Conservation (phyloP, 2,888 invertebrate species). For the Lasiommata megera region DNA sequence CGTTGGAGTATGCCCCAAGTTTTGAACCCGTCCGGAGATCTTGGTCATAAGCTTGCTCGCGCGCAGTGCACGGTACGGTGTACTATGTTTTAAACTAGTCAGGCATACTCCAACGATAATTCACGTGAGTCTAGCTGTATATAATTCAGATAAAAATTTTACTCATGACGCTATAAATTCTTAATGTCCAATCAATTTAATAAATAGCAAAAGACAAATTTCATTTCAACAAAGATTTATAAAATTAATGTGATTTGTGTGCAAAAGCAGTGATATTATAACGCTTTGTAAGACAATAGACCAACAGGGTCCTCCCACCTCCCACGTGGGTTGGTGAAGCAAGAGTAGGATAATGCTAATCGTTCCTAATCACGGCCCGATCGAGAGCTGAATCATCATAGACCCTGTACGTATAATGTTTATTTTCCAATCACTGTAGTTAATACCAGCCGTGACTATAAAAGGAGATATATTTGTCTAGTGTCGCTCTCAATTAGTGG, state of each 20-base stretch:
- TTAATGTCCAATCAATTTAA: conserved; percentile 51
- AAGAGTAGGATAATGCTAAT: conserved; percentile 71
- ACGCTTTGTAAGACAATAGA: conserved; percentile 76
- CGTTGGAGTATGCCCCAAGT: no score
- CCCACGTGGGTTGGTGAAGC: conserved; percentile 66
- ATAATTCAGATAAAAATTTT: no score
- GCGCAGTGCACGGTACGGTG: no score
- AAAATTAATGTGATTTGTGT: conserved; percentile 73
- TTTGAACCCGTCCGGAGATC: no score
- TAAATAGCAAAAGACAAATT: conserved; percentile 67
- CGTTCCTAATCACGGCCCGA: conserved; percentile 74
- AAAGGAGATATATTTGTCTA: conserved; percentile 77
- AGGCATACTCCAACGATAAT: no score
- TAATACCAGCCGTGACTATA: conserved; percentile 69
- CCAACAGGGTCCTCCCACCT: conserved; percentile 66
- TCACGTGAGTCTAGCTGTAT: no score
- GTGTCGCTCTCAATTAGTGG: conserved; percentile 75
- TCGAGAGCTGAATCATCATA: conserved; percentile 76
- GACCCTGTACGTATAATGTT: conserved; percentile 62
- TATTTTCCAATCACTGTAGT: conserved; percentile 75
- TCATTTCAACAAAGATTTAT: conserved; percentile 75
- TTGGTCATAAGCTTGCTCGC: no score
- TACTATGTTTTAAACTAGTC: no score
- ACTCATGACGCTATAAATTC: no score
- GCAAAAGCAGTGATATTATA: conserved; percentile 71